These are phyloP conservation scores for Micronisus gabar DNA, from an alignment of 2,113 vertebrate species.

Conservation along the genomic window DNA sequence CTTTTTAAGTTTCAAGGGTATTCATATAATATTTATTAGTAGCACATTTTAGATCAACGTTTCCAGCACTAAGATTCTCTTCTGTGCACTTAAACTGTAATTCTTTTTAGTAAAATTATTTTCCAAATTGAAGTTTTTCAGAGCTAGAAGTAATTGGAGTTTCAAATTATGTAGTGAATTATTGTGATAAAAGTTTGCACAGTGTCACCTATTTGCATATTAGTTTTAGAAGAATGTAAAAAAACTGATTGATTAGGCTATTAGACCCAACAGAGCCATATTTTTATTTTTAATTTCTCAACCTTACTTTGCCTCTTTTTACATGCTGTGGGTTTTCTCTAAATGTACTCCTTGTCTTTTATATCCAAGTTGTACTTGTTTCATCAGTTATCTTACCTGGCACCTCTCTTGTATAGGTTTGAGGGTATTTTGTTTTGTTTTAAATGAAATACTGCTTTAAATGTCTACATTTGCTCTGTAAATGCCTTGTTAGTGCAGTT, in stretches of 20 bases:
- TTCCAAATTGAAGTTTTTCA: neutral
- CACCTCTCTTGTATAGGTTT: neutral
- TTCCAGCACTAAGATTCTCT: neutral
- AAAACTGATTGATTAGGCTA: neutral
- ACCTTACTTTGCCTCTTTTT: neutral
- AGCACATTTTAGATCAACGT: neutral
- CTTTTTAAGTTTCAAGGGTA: slow-evolving; percentile 8
- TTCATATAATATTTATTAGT: neutral
- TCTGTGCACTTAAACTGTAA: neutral
- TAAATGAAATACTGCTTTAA: too few species aligned
- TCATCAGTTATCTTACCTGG: neutral
- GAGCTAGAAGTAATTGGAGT: neutral
- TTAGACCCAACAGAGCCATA: neutral
- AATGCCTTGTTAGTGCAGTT: too few species aligned
- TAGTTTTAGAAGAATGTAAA: too few species aligned
- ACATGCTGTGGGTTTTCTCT: neutral
- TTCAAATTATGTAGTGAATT: neutral
- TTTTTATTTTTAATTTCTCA: neutral
- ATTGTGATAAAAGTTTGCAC: too few species aligned
- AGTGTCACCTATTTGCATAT: too few species aligned
- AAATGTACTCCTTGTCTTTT: neutral
- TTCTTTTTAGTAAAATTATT: neutral
- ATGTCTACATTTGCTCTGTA: too few species aligned
- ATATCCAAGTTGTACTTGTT: neutral
- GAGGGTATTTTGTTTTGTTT: too few species aligned